Conservation (phyloP, 2,113 vertebrate genomes). For the Mirounga angustirostris region DNA sequence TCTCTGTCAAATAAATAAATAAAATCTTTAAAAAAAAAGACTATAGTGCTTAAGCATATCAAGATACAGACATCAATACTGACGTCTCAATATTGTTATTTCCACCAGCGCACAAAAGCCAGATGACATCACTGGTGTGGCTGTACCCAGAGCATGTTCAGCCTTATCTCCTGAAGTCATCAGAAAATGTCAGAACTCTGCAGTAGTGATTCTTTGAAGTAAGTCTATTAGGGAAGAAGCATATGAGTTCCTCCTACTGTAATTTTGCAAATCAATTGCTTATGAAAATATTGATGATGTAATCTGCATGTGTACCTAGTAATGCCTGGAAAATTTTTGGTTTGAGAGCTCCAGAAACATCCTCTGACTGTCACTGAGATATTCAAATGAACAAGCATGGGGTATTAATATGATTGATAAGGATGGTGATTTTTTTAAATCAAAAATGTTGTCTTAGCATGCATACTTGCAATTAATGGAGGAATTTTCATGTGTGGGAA, state of each 20-base stretch:
- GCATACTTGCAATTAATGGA: not conserved
- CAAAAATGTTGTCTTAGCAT: not conserved
- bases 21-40: not conserved
- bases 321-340: not conserved
- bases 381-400: not conserved
- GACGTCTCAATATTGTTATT: constrained; percentile 50
- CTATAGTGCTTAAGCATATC: constrained; percentile 34
- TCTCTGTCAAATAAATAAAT: too few relatives aligned
- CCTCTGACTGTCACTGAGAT: not conserved
- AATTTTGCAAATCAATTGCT: not conserved
- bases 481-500: not conserved
- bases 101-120: not conserved
- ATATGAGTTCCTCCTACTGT: not conserved
- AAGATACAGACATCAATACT: constrained; percentile 59
- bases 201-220: not conserved
- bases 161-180: constrained; percentile 9
- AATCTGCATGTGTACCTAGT: not conserved
- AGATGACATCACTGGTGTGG: not conserved
- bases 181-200: constrained; percentile 31
- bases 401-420: not conserved
- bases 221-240: not conserved
- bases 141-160: not conserved
- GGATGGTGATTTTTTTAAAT: not conserved
- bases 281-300: not conserved
- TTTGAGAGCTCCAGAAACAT: constrained; percentile 13